Evolutionary conservation across 2,113 vertebrate species (phyloP).

Genomic region (Protobothrops flavoviridis): DNA sequence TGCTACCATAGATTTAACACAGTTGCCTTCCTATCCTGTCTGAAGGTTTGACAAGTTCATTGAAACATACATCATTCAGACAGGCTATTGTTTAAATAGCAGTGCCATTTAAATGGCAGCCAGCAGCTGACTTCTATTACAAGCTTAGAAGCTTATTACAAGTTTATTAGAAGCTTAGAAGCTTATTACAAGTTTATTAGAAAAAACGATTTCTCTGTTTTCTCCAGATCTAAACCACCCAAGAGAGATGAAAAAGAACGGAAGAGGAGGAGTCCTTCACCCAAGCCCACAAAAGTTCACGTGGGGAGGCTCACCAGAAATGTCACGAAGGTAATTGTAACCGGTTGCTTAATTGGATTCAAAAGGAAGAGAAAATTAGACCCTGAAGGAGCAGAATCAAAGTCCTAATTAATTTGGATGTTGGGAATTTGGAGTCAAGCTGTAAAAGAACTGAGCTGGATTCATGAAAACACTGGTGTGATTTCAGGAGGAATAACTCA

Average conservation of each 20-base stretch:
- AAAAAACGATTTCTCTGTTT: slow-evolving; percentile 17
- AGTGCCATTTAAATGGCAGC: neutral
- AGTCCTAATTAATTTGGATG: fast-evolving
- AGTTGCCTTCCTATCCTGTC: neutral
- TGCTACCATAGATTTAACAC: neutral
- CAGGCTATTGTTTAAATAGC: neutral
- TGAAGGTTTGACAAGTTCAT: neutral
- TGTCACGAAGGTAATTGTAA: slow-evolving; percentile 86
- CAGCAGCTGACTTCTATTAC: neutral
- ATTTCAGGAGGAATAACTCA: neutral
- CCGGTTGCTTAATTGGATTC: fast-evolving
- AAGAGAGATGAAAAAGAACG: slow-evolving; percentile 96
- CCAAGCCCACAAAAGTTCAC: slow-evolving; percentile 93
- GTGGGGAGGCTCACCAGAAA: slow-evolving; percentile 93
- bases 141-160: too few species aligned
- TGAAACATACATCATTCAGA: neutral
- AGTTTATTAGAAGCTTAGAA: too few species aligned
- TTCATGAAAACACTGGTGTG: neutral
- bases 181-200: too few species aligned
- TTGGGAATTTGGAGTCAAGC: fast-evolving
- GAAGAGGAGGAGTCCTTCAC: slow-evolving; percentile 89
- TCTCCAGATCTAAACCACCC: slow-evolving; percentile 87
- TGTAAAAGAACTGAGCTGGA: neutral
- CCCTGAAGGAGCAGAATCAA: neutral
- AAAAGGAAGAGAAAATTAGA: neutral